A percentile compares a stretch with the other conserved stretches of the same genome.
Evolutionary conservation across 2,797 vertebrate species (phyloP).

Genomic region (Coccyzus lansbergi): DNA sequence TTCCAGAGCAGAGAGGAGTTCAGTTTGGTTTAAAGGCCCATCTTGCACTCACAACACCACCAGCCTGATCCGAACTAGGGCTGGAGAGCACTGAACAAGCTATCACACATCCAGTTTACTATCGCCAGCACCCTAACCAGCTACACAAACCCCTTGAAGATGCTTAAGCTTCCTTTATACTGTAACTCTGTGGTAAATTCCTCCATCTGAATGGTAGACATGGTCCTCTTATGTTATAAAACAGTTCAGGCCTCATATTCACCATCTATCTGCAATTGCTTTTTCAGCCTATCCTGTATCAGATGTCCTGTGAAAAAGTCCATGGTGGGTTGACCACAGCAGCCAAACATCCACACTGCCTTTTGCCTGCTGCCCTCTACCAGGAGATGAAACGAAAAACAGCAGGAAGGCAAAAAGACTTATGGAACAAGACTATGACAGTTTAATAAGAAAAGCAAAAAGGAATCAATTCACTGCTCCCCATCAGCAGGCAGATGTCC

Average conservation of each 20-base stretch:
- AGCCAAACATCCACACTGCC: background rate
- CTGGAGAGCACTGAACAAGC: background rate
- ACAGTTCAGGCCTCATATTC: background rate
- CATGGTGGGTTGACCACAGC: too few species aligned
- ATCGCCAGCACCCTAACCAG: background rate
- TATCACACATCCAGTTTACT: background rate
- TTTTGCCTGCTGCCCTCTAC: background rate
- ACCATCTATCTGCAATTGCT: background rate
- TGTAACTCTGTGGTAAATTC: background rate
- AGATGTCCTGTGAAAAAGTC: background rate
- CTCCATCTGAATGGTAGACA: background rate
- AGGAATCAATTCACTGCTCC: background rate
- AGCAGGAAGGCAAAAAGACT: background rate
- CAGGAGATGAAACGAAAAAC: fast-evolving
- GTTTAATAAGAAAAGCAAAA: background rate
- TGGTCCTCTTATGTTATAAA: background rate
- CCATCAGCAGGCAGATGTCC: background rate
- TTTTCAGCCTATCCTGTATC: background rate
- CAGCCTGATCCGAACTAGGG: background rate
- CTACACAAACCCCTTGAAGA: background rate
- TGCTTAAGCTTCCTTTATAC: background rate
- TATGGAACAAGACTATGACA: background rate
- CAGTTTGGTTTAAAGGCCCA: background rate
- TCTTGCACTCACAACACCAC: background rate
- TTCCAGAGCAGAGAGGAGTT: background rate